Evolutionary conservation across 2,797 vertebrate genomes (phyloP).

Genomic region (Etheostoma perlongum): DNA sequence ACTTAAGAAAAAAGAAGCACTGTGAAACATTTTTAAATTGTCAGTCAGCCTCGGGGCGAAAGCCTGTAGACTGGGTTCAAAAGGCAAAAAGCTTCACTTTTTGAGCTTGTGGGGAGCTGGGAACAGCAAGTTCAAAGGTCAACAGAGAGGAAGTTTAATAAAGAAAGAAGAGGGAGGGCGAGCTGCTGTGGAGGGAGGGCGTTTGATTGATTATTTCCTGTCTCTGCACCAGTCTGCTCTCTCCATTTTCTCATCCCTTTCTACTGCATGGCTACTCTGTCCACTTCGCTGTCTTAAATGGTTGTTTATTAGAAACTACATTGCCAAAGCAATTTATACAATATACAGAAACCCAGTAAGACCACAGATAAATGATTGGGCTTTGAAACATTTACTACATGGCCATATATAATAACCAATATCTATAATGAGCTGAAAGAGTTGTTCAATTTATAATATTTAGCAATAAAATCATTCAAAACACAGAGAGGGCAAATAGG

Average conservation of each 20-base stretch:
- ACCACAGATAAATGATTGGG: constrained; percentile 28
- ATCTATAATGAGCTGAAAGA: constrained; percentile 33
- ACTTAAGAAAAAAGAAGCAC: constrained; percentile 30
- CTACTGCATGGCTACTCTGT: constrained; percentile 12
- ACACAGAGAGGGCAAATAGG: constrained; percentile 40
- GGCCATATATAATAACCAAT: constrained; percentile 11
- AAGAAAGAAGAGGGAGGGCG: constrained; percentile 55
- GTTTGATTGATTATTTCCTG: constrained; percentile 79
- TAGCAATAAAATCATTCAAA: constrained; percentile 45
- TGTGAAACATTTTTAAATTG: constrained; percentile 51
- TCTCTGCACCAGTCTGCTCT: constrained; percentile 51
- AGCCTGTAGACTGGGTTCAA: constrained; percentile 54
- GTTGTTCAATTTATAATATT: constrained; percentile 28
- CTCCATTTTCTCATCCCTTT: constrained; percentile 45
- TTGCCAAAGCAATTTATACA: constrained; percentile 36
- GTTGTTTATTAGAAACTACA: constrained; percentile 27
- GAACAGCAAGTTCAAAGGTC: constrained; percentile 66
- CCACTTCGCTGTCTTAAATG: constrained; percentile 20
- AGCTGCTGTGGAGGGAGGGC: constrained; percentile 5
- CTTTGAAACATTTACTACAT: constrained; percentile 41
- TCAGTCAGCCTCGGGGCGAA: constrained; percentile 51
- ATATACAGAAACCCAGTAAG: constrained; percentile 8
- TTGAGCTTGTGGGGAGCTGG: constrained; percentile 47
- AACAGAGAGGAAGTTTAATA: constrained; percentile 77
- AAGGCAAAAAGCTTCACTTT: constrained; percentile 60